Percentiles rank a stretch among this genome's conserved stretches.
These are phyloP conservation scores for Limnephilus auricula DNA, from an alignment of 2,888 invertebrate species.

Conservation along the genomic window DNA sequence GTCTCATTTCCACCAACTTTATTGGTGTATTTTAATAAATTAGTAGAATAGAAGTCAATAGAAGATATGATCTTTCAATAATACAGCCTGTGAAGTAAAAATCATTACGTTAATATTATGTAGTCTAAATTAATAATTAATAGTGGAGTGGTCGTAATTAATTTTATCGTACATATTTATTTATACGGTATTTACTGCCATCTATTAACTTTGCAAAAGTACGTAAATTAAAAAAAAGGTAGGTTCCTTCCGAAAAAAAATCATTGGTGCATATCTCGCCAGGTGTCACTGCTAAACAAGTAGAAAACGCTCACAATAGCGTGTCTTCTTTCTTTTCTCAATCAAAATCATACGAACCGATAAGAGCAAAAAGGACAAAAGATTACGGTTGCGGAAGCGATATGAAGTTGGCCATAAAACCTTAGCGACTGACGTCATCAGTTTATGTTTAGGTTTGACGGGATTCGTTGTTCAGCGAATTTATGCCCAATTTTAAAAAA, in stretches of 20 bases:
- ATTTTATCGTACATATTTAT: too few relatives aligned
- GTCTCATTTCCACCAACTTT: too few relatives aligned
- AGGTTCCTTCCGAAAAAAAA: background rate
- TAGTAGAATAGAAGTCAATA: too few relatives aligned
- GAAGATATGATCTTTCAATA: background rate
- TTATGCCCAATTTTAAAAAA: constrained; percentile 58
- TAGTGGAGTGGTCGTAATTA: background rate
- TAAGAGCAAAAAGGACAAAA: constrained; percentile 40
- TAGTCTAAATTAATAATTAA: background rate
- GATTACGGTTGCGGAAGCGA: background rate
- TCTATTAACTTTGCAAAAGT: background rate
- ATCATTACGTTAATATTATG: background rate
- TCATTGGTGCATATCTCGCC: background rate
- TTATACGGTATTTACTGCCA: background rate
- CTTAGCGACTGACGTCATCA: constrained; percentile 72
- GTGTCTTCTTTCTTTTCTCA: constrained; percentile 10
- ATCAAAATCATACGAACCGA: background rate
- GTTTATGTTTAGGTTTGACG: constrained; percentile 73
- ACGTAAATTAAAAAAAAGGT: background rate
- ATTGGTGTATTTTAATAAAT: too few relatives aligned
- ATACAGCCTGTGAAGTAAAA: background rate
- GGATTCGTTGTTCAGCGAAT: constrained; percentile 69
- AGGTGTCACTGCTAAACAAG: constrained; percentile 9
- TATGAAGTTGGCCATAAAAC: background rate
- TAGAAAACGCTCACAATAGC: background rate